Percentiles rank a stretch among this genome's conserved stretches.
Evolutionary conservation across 2,113 vertebrate species (phyloP).

Genomic region (Lontra canadensis): DNA sequence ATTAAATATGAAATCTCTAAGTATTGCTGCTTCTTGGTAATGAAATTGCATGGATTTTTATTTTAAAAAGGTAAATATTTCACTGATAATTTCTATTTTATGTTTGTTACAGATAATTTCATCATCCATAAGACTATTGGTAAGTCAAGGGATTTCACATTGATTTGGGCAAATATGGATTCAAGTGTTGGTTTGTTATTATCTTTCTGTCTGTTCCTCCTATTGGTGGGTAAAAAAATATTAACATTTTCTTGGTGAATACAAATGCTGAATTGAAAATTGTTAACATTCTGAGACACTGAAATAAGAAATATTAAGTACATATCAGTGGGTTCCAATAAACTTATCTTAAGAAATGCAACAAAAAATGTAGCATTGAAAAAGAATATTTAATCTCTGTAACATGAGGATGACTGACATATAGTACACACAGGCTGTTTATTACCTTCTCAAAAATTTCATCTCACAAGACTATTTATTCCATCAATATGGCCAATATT

Average conservation of each 20-base stretch:
- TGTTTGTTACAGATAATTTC: background rate
- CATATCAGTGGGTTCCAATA: background rate
- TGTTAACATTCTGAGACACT: background rate
- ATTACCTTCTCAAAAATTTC: background rate
- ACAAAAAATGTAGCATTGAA: background rate
- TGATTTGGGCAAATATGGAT: background rate
- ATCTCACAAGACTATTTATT: background rate
- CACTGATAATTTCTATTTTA: background rate
- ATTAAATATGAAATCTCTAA: background rate
- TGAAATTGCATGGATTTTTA: background rate
- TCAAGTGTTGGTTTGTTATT: background rate
- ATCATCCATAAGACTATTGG: background rate
- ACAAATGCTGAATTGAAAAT: background rate
- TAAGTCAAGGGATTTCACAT: background rate
- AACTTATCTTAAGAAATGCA: background rate
- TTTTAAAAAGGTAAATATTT: background rate
- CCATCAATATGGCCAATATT: background rate
- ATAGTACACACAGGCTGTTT: background rate
- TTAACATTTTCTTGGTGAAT: background rate
- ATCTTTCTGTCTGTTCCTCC: background rate
- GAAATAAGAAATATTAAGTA: background rate
- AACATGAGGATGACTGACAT: background rate
- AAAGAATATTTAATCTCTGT: background rate
- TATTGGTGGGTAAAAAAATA: background rate
- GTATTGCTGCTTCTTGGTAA: background rate